phyloP scores from a whole-genome alignment of 2,888 invertebrate species.

The Gymnosoma rotundatum region DNA sequence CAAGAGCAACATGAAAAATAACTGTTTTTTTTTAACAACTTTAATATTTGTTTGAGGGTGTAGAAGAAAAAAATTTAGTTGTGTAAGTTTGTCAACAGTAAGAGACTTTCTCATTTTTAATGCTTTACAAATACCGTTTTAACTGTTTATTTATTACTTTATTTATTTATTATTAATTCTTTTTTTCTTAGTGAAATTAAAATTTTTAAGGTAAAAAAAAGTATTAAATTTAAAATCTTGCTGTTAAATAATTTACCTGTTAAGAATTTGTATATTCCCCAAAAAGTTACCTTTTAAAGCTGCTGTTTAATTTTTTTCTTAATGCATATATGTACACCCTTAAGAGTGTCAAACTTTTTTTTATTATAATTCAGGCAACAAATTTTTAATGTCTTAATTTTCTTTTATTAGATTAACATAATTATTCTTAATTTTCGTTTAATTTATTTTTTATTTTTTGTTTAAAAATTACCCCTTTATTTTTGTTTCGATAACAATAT shows the following conservation, averaged over 20 bases:
- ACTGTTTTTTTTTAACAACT: slow-evolving; percentile 39
- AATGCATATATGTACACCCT: slow-evolving; percentile 25
- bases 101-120: neutral
- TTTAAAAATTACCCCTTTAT: neutral
- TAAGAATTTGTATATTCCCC: neutral
- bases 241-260: too few species aligned
- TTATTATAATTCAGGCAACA: neutral
- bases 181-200: neutral
- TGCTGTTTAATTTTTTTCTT: neutral
- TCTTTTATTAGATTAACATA: slow-evolving; percentile 6
- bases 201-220: neutral
- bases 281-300: slow-evolving; percentile 34
- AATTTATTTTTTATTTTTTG: slow-evolving; percentile 8
- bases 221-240: neutral
- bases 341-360: slow-evolving; percentile 1
- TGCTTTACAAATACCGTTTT: neutral
- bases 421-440: slow-evolving; percentile 1
- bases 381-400: neutral
- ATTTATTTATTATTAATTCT: neutral
- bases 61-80: neutral
- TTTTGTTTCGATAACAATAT: neutral
- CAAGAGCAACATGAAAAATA: slow-evolving; percentile 15
- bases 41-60: slow-evolving; percentile 17
- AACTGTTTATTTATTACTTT: neutral
- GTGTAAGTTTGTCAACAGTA: neutral